phyloP scores from a whole-genome alignment of 2,797 vertebrate species.

The Gymnodraco acuticeps region DNA sequence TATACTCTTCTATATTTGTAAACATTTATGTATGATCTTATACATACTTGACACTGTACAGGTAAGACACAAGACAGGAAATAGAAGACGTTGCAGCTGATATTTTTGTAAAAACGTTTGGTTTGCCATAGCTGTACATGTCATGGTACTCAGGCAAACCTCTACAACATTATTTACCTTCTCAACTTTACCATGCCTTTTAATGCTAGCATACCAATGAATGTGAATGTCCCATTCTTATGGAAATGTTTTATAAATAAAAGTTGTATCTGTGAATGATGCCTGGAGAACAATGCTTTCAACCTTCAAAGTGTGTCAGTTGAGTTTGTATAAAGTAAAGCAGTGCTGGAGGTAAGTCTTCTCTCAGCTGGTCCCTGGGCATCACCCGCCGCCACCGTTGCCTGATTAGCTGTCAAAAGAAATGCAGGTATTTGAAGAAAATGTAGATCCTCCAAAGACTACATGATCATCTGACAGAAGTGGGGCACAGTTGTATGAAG shows the following conservation, averaged over 20 bases:
- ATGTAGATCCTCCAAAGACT: constrained; percentile 46
- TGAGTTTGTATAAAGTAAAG: constrained; percentile 25
- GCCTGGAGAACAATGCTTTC: constrained; percentile 40
- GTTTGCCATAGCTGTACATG: constrained; percentile 58
- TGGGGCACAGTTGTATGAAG: constrained; percentile 55
- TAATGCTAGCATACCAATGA: constrained; percentile 85
- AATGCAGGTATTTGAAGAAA: constrained; percentile 33
- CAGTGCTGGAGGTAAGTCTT: constrained; percentile 46
- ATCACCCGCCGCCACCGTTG: constrained; percentile 33
- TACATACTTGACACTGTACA: constrained; percentile 78
- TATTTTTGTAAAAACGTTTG: constrained; percentile 67
- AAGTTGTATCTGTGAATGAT: constrained; percentile 73
- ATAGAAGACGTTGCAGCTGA: constrained; percentile 71
- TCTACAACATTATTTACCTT: constrained; percentile 29
- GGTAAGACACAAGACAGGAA: constrained; percentile 66
- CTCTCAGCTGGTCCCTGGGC: constrained; percentile 49
- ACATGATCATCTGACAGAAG: constrained; percentile 71
- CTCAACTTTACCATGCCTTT: constrained; percentile 69
- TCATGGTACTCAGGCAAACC: constrained; percentile 57
- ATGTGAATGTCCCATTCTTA: constrained; percentile 82
- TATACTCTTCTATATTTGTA: constrained; percentile 72
- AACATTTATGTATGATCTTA: constrained; percentile 60
- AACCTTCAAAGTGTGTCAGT: constrained; percentile 41
- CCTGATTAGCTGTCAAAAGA: constrained; percentile 67
- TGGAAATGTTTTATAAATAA: constrained; percentile 82